phyloP scores from a whole-genome alignment of 1,140 invertebrate genomes.

The Drosophila orosa region DNA sequence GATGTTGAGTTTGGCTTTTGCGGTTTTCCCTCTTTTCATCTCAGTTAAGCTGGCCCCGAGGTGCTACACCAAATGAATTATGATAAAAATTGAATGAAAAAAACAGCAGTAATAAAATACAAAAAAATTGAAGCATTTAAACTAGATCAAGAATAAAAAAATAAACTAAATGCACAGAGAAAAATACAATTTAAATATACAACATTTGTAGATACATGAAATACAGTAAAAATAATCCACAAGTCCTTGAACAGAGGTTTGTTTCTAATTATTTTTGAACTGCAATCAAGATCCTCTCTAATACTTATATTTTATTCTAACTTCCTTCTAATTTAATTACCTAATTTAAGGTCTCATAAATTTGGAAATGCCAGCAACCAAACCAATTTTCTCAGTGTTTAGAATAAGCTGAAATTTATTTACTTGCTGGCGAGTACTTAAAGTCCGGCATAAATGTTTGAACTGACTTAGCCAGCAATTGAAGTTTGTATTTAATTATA shows the following conservation, averaged over 20 bases:
- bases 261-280: no score
- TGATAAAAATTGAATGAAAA: constrained; percentile 60
- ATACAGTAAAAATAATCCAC: not conserved
- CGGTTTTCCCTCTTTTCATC: constrained; percentile 61
- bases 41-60: constrained; percentile 56
- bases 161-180: not conserved
- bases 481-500: constrained; percentile 34
- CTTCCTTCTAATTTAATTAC: no score
- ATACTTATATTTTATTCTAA: no score
- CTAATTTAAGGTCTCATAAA: no score
- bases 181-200: not conserved
- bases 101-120: constrained; percentile 24
- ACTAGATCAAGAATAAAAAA: constrained; percentile 58
- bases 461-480: constrained; percentile 35
- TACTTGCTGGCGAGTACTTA: constrained; percentile 32
- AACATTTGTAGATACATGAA: no score
- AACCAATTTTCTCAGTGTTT: not conserved
- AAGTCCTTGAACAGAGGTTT: not conserved
- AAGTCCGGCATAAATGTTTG: constrained; percentile 28
- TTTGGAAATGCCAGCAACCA: no score
- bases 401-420: constrained; percentile 37
- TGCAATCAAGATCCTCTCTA: not conserved
- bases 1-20: constrained; percentile 58
- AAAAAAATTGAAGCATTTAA: constrained; percentile 36
- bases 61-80: constrained; percentile 68